Evolutionary conservation across 2,113 vertebrate species (phyloP).

Genomic region (Hemibagrus wyckioides): DNA sequence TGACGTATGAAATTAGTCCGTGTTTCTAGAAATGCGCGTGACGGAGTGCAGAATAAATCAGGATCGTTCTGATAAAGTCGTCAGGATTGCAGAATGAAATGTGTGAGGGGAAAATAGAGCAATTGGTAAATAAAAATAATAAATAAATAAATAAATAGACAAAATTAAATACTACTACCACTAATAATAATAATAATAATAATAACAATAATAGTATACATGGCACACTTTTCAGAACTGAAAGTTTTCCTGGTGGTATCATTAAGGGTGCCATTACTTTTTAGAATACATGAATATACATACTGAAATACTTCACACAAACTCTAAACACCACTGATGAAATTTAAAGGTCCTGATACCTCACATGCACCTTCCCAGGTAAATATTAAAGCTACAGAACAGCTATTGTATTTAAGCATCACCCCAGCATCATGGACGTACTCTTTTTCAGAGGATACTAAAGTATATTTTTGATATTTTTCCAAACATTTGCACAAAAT

Average conservation of each 20-base stretch:
- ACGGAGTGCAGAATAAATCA: background rate
- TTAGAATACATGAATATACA: background rate
- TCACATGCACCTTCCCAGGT: background rate
- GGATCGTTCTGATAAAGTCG: background rate
- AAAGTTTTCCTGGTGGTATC: background rate
- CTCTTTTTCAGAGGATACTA: background rate
- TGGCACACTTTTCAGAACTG: background rate
- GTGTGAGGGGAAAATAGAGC: too few species aligned
- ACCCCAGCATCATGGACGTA: background rate
- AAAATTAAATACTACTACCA: background rate
- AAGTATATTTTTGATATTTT: background rate
- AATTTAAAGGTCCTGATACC: background rate
- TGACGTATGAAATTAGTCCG: background rate
- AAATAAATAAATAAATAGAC: background rate
- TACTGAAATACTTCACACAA: too few species aligned
- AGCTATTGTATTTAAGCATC: background rate
- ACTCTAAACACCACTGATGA: background rate
- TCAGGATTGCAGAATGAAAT: background rate
- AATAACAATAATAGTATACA: background rate
- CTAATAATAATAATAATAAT: background rate
- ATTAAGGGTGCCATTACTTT: background rate
- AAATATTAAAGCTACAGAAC: background rate
- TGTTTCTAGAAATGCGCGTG: background rate
- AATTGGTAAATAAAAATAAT: background rate
- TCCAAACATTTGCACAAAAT: background rate